Evolutionary conservation across 2,888 invertebrate genomes (phyloP).

Genomic region (Meiosimyza platycephala): DNA sequence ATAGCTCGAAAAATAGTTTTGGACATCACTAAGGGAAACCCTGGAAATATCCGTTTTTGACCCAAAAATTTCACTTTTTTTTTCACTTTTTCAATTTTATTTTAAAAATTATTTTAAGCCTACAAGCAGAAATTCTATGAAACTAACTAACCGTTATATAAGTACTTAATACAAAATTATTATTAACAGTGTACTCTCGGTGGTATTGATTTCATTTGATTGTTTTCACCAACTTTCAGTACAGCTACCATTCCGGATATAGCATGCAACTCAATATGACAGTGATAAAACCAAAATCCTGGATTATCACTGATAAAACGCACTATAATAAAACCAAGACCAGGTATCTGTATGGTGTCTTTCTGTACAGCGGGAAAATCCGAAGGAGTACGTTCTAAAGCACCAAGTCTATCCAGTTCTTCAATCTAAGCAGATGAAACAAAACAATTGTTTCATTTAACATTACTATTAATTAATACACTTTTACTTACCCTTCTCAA

Average conservation of each 20-base stretch:
- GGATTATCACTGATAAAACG: conserved; percentile 63
- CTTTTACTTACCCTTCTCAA: conserved; percentile 52
- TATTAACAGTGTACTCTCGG: conserved; percentile 55
- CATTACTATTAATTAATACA: not conserved
- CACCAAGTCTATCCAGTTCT: conserved; percentile 57
- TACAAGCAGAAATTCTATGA: too few species aligned
- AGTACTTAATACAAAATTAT: not conserved
- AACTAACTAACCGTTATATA: too few species aligned
- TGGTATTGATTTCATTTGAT: conserved; percentile 59
- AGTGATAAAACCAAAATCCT: conserved; percentile 62
- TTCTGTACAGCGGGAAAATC: conserved; percentile 59
- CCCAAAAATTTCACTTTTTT: too few species aligned
- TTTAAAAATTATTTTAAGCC: too few species aligned
- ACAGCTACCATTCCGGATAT: conserved; percentile 60
- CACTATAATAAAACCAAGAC: conserved; percentile 59
- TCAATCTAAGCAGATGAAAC: conserved; percentile 51
- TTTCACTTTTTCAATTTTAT: too few species aligned
- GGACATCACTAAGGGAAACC: too few species aligned
- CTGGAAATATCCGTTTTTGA: too few species aligned
- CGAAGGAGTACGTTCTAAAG: conserved; percentile 51
- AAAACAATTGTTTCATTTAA: not conserved
- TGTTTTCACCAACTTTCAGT: conserved; percentile 58
- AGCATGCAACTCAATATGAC: conserved; percentile 59
- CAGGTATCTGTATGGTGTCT: conserved; percentile 61
- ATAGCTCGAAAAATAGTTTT: too few species aligned